Conservation (phyloP, 1,140 invertebrate species). For the Neodiprion lecontei region DNA sequence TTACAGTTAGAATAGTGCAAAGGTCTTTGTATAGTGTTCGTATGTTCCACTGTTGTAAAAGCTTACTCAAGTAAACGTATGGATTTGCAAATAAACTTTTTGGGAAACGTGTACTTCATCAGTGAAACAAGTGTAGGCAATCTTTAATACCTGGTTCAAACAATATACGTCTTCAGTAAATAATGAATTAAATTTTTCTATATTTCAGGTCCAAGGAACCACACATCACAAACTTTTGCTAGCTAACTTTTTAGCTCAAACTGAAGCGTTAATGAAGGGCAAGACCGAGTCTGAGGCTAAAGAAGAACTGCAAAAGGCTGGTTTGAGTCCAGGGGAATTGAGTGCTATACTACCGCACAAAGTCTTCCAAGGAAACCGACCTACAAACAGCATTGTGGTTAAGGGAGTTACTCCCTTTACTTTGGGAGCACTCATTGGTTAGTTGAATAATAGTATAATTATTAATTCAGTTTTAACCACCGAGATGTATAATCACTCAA, state of each 20-base stretch:
- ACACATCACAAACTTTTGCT: conserved; percentile 87
- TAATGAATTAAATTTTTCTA: neutral
- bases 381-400: conserved; percentile 97
- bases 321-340: conserved; percentile 75
- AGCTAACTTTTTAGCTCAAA: conserved; percentile 98
- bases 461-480: conserved; percentile 20
- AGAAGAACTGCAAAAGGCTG: conserved; percentile 76
- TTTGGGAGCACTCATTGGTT: conserved; percentile 94
- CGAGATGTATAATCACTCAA: conserved; percentile 24
- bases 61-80: too few relatives aligned
- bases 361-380: conserved; percentile 95
- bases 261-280: conserved; percentile 95
- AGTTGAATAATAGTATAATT: conserved; percentile 42
- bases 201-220: conserved; percentile 51
- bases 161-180: too few relatives aligned
- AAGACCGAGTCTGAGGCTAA: conserved; percentile 82
- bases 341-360: conserved; percentile 92
- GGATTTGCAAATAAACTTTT: too few relatives aligned
- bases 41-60: neutral
- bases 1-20: conserved; percentile 1
- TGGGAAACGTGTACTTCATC: too few relatives aligned
- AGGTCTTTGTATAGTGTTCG: neutral
- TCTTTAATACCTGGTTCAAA: too few relatives aligned
- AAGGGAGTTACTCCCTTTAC: conserved; percentile 93
- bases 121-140: too few relatives aligned